Evolutionary conservation across 2,888 invertebrate species (phyloP), one percentile per base, ranked within the genome.

Genomic region (Cristatella mucedo): DNA sequence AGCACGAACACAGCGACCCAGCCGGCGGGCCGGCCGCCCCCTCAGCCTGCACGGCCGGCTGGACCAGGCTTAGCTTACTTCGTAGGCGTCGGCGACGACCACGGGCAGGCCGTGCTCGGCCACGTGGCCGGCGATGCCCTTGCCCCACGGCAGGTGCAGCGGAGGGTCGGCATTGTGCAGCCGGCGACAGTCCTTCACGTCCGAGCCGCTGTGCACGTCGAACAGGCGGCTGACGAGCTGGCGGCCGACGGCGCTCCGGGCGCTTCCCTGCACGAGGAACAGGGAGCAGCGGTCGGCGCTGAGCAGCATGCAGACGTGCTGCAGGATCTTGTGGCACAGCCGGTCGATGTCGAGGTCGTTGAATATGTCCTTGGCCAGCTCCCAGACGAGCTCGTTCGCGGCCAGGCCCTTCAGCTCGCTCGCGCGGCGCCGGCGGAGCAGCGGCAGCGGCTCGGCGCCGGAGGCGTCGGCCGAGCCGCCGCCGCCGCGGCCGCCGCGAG

Each of bases 111-210:
- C 63, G 2, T 51, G 57, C 39, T 59, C 46, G 3, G 60, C 61
- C 11, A 63, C 60, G 44, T 59, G 53, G 21, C 62, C 63, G 26
- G 56, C 53, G 37, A 62, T 60, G 13, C 62, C 63, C 19, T 51
- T 54, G 6, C 61, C 63, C 52, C 56, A 56, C 3, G 56, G 52
- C 19, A 63, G 52, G n/a, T n/a, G n/a, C n/a, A n/a, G n/a, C n/a
- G n/a, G n/a, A n/a, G n/a, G n/a, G n/a, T n/a, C n/a, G n/a, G n/a
- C n/a, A n/a, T n/a, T n/a, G n/a, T n/a, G n/a, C n/a, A n/a, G n/a
- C n/a, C n/a, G n/a, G 24, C 53, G 51, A 22, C 55, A 49, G 67
- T 87, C 86, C 61, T 82, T 79, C 26, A 87, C 74, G 3, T 86
- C 49, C 1, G 57, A 52, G 30, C 55, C 50, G 4, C 53, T 51